A percentile compares a stretch with the other conserved stretches of the same genome.
phyloP scores from a whole-genome alignment of 2,113 vertebrate genomes.

The Ursus arctos region DNA sequence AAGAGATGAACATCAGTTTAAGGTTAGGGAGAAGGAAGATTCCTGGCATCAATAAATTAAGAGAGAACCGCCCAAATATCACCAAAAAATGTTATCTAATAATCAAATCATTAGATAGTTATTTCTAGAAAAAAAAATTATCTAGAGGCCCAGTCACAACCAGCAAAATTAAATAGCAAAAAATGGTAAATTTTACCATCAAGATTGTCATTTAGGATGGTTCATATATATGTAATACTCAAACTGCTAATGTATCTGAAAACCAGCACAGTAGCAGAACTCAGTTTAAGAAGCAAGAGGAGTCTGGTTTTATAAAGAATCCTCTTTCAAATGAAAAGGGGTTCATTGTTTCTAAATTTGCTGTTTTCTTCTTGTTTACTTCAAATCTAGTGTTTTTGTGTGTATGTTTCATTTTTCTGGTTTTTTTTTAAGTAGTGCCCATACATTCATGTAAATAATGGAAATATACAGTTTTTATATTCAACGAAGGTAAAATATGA shows the following conservation, averaged over 20 bases:
- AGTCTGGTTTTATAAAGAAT: not conserved
- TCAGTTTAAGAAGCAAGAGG: not conserved
- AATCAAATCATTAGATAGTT: not conserved
- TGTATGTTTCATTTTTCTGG: not conserved
- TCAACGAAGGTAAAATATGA: not conserved
- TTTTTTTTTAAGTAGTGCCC: not conserved
- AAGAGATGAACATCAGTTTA: not conserved
- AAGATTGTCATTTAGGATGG: not conserved
- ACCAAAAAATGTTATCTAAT: not conserved
- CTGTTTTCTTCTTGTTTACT: not conserved
- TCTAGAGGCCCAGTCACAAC: not conserved
- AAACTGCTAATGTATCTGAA: not conserved
- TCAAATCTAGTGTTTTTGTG: not conserved
- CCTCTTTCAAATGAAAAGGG: not conserved
- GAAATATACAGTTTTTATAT: not conserved
- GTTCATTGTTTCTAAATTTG: not conserved
- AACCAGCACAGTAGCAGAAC: not conserved
- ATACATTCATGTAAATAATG: not conserved
- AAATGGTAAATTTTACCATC: not conserved
- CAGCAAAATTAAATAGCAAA: not conserved
- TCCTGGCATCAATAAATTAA: not conserved
- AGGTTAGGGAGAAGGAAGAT: not conserved
- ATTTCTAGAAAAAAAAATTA: not conserved
- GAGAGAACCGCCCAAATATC: not conserved
- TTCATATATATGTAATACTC: not conserved